These are phyloP conservation scores for Accipiter minullus DNA, from an alignment of 2,797 vertebrate genomes.

Conservation along the genomic window DNA sequence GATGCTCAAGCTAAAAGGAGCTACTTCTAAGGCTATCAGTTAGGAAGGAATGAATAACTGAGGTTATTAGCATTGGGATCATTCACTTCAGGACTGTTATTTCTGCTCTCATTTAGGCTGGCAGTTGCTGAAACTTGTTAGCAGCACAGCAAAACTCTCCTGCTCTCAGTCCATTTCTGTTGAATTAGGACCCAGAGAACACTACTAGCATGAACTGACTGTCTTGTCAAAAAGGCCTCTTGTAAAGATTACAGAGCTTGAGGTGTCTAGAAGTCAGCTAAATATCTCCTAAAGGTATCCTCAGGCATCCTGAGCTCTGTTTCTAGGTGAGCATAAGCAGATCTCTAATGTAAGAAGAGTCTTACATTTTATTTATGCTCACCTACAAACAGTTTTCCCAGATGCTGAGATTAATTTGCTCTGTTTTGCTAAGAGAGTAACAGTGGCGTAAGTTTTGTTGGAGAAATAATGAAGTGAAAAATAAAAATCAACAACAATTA, in stretches of 20 bases:
- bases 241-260: neutral
- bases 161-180: neutral
- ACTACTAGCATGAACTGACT: neutral
- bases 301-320: neutral
- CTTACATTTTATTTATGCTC: neutral
- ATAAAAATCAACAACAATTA: conserved; percentile 19
- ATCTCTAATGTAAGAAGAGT: accelerated
- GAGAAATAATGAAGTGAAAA: conserved; percentile 37
- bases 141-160: neutral
- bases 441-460: neutral
- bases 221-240: neutral
- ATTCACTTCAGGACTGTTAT: neutral
- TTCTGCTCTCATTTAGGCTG: neutral
- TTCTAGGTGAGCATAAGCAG: neutral
- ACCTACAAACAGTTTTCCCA: neutral
- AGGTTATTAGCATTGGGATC: neutral
- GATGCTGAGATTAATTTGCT: conserved; percentile 2
- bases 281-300: neutral
- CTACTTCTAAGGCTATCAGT: neutral
- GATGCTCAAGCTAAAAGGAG: neutral
- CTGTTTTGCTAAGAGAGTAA: neutral
- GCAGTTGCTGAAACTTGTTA: neutral
- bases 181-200: neutral
- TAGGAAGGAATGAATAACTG: neutral
- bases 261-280: neutral